Percentiles rank a stretch among this genome's conserved stretches.
These are phyloP conservation scores for Fissipunctia ypsillon DNA, from an alignment of 2,888 invertebrate genomes.

Conservation along the genomic window DNA sequence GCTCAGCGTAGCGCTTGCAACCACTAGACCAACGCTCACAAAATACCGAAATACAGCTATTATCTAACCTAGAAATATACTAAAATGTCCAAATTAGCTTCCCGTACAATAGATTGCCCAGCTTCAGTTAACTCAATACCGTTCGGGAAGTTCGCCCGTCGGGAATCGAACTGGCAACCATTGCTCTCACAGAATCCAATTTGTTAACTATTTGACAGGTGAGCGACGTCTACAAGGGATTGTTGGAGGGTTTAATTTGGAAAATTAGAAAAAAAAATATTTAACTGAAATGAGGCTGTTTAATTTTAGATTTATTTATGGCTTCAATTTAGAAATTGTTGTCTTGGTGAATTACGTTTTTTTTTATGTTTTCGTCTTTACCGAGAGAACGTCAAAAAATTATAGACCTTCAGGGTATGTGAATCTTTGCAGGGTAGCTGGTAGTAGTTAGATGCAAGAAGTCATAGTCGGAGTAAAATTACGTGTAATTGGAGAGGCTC, in stretches of 20 bases:
- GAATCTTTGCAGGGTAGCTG: background rate
- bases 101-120: conserved; percentile 56
- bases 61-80: conserved; percentile 6
- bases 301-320: conserved; percentile 33
- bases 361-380: background rate
- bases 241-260: conserved; percentile 37
- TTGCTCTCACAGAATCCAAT: conserved; percentile 70
- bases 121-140: conserved; percentile 62
- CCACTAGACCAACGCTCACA: background rate
- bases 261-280: conserved; percentile 63
- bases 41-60: background rate
- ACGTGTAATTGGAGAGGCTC: background rate
- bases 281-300: conserved; percentile 9
- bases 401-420: background rate
- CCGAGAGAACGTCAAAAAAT: background rate
- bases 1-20: background rate
- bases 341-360: background rate
- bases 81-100: conserved; percentile 36
- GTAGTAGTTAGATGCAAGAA: background rate
- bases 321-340: conserved; percentile 9
- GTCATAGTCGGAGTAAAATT: background rate
- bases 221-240: conserved; percentile 74
- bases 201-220: conserved; percentile 78
- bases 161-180: conserved; percentile 71
- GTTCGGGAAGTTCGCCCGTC: conserved; percentile 60